Evolutionary conservation across 2,113 vertebrate species (phyloP).

Genomic region (Arvicanthis niloticus): DNA sequence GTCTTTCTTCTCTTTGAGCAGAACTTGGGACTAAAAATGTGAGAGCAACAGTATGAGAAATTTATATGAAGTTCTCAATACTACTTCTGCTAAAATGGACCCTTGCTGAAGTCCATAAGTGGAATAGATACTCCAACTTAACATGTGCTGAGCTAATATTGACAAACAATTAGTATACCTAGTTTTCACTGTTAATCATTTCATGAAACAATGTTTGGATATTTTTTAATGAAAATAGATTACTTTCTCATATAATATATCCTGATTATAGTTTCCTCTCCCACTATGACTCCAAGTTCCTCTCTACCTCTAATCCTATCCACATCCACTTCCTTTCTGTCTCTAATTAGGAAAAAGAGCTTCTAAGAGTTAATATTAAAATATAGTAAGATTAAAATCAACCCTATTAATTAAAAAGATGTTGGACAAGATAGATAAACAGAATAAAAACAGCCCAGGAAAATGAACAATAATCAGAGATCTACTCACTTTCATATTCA

Average conservation of each 20-base stretch:
- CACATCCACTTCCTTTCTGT: background rate
- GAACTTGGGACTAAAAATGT: background rate
- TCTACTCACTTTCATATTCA: background rate
- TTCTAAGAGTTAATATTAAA: background rate
- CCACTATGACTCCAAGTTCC: background rate
- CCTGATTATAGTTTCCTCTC: background rate
- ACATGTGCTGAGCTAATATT: background rate
- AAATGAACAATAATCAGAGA: background rate
- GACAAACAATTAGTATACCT: background rate
- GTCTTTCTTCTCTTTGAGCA: background rate
- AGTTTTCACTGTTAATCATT: background rate
- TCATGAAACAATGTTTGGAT: background rate
- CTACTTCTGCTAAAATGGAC: background rate
- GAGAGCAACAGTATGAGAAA: background rate
- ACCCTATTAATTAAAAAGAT: no score
- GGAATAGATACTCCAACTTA: background rate
- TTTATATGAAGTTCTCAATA: background rate
- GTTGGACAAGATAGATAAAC: background rate
- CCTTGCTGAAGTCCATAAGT: background rate
- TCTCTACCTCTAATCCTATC: no score
- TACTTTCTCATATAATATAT: background rate
- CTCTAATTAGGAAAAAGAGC: background rate
- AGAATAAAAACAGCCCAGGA: background rate
- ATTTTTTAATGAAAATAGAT: background rate
- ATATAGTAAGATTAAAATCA: background rate